Base-by-base conservation (phyloP, 2,113 vertebrate species). In the Cromileptes altivelis region DNA sequence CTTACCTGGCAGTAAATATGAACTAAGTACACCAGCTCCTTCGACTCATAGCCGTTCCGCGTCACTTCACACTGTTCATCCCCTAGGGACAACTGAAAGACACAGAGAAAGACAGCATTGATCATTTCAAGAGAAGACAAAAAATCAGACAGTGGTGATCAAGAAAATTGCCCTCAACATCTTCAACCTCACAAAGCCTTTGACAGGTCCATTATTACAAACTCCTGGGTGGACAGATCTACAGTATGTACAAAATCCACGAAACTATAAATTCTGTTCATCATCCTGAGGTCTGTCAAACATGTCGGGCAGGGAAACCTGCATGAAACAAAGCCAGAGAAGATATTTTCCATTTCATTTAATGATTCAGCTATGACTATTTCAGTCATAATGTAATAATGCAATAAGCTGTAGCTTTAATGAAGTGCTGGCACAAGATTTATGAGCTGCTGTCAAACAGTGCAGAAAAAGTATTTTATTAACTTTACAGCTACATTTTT, bases 1-100 rank as follows among this genome's bases (percentile, higher is more conserved):
- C 11, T 95, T 96, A 99, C 98, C 98, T 99, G 98, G 93, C 98
- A 99, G 78, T 96, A 97, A 89, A 99, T 97, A 86, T 99, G 97
- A 30, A 99, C 97, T 73, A 99, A 95, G 94, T 99, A 99, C 91
- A 99, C 98, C 91, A 98, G 96, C 37, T 99, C 98, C 94, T 97
- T 99, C 15, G 97, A 97, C 69, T 99, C 98, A 68, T 96, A 96
- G 95, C 98, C 97, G 79, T 99, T 99, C 74, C 97, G 96, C 0
- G 95, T 97, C 79, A 97, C 91, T 94, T 99, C 98, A 68, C 95
- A 97, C 93, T 98, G 98, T 81, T 99, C 98, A 83, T 99, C 98
- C 1, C 97, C 97, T n/a, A 99, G 97, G 21, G 97, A 96, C 85
- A 99, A 94, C 98, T 99, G 89, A 4, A 89, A 82, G 52, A 89